These are phyloP conservation scores for Leptinotarsa defecta DNA, from an alignment of 1,140 invertebrate species.

Conservation along the genomic window DNA sequence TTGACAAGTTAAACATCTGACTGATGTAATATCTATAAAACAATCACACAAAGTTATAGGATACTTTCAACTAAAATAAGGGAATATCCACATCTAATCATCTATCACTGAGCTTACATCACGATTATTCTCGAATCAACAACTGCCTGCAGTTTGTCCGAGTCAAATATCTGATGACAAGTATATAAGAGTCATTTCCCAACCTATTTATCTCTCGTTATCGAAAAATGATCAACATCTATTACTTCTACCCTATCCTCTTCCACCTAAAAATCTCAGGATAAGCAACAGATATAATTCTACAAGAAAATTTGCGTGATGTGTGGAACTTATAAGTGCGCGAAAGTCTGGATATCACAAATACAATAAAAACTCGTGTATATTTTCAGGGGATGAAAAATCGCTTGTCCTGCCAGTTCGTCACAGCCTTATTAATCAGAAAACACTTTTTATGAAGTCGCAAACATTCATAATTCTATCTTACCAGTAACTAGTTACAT, in stretches of 20 bases:
- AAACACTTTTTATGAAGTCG: neutral
- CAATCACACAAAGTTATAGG: neutral
- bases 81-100: neutral
- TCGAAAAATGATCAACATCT: too few relatives aligned
- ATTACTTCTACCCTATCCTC: too few relatives aligned
- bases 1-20: neutral
- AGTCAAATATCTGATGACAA: too few relatives aligned
- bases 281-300: neutral
- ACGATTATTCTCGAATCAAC: neutral
- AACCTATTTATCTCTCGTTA: too few relatives aligned
- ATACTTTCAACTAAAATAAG: neutral
- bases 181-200: too few relatives aligned
- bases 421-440: conserved; percentile 5
- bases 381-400: neutral
- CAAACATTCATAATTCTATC: too few relatives aligned
- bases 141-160: neutral
- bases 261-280: too few relatives aligned
- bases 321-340: neutral
- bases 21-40: neutral
- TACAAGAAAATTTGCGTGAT: conserved; percentile 3
- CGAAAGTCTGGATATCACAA: neutral
- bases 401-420: neutral
- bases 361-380: neutral
- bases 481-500: too few relatives aligned
- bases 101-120: neutral